These are phyloP conservation scores for Gadopsis bispinosus DNA, from an alignment of 2,797 vertebrate species.

Conservation along the genomic window DNA sequence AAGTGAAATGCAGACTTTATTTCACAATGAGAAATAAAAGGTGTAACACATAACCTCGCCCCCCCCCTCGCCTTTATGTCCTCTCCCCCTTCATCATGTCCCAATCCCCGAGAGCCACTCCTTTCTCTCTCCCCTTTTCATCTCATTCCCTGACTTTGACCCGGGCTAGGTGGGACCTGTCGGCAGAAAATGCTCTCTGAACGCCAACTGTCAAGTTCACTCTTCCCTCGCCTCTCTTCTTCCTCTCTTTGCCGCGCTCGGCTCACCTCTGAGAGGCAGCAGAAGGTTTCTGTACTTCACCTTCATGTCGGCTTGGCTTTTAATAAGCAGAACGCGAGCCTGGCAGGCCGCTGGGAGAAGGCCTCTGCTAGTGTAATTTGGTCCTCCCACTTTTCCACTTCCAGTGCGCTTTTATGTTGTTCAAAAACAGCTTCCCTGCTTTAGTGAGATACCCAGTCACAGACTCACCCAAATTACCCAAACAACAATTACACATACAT, in stretches of 20 bases:
- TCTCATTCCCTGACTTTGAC: slow-evolving; percentile 62
- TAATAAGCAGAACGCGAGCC: slow-evolving; percentile 45
- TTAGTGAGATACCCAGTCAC: neutral
- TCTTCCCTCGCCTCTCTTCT: slow-evolving; percentile 53
- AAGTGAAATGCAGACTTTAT: slow-evolving; percentile 54
- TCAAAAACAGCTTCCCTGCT: neutral
- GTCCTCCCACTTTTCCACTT: slow-evolving; percentile 16
- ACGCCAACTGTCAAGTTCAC: slow-evolving; percentile 63
- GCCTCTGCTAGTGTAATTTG: slow-evolving; percentile 25
- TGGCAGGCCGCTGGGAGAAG: slow-evolving; percentile 15
- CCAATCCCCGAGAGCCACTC: slow-evolving; percentile 27
- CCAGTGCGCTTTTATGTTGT: neutral
- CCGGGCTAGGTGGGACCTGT: slow-evolving; percentile 55
- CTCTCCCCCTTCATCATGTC: slow-evolving; percentile 20
- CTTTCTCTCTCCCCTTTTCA: slow-evolving; percentile 42
- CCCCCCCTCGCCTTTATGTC: slow-evolving; percentile 26
- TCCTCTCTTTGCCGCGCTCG: slow-evolving; percentile 16
- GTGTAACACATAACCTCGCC: slow-evolving; percentile 8
- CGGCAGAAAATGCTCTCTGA: slow-evolving; percentile 64
- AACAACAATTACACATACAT: neutral
- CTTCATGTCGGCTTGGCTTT: slow-evolving; percentile 50
- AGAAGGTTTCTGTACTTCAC: slow-evolving; percentile 54
- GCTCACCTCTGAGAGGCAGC: slow-evolving; percentile 57
- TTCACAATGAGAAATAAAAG: slow-evolving; percentile 37
- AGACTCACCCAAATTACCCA: neutral